phyloP scores from a whole-genome alignment of 2,888 invertebrate genomes.

The Eulithis prunata region DNA sequence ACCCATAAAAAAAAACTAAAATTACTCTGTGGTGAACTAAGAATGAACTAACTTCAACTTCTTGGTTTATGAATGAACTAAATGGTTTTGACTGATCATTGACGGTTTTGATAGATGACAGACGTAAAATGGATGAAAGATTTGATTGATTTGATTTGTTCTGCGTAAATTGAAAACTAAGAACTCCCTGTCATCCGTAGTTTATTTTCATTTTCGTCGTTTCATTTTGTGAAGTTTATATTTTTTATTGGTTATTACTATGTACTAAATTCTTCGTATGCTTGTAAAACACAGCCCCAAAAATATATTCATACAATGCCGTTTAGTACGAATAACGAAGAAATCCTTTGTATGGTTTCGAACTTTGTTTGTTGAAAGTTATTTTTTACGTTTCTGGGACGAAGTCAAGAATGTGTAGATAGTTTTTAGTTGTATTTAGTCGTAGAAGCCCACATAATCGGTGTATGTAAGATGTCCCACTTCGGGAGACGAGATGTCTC shows the following conservation, averaged over 20 bases:
- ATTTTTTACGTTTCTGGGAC: conserved; percentile 65
- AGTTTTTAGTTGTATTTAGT: conserved; percentile 59
- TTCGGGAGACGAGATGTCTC: conserved; percentile 71
- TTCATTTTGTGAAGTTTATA: conserved; percentile 63
- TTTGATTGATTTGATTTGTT: conserved; percentile 4
- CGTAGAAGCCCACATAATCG: conserved; percentile 52
- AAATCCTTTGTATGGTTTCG: conserved; percentile 60
- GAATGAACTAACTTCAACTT: no score
- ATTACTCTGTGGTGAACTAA: no score
- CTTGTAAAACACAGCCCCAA: conserved; percentile 46
- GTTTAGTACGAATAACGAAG: conserved; percentile 12
- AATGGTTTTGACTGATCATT: no score
- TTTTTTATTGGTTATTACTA: conserved; percentile 49
- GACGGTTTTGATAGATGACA: neutral
- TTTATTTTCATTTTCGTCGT: conserved; percentile 81
- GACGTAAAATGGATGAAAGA: neutral
- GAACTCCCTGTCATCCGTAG: conserved; percentile 59
- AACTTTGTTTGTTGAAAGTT: conserved; percentile 55
- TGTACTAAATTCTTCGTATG: conserved; percentile 70
- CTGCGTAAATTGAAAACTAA: conserved; percentile 36
- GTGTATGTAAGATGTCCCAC: conserved; percentile 67
- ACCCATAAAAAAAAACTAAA: no score
- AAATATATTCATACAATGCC: conserved; percentile 17
- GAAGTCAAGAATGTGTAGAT: conserved; percentile 70
- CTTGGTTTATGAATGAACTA: no score